phyloP scores from a whole-genome alignment of 2,113 vertebrate species.

The Potamarius usumacintae region DNA sequence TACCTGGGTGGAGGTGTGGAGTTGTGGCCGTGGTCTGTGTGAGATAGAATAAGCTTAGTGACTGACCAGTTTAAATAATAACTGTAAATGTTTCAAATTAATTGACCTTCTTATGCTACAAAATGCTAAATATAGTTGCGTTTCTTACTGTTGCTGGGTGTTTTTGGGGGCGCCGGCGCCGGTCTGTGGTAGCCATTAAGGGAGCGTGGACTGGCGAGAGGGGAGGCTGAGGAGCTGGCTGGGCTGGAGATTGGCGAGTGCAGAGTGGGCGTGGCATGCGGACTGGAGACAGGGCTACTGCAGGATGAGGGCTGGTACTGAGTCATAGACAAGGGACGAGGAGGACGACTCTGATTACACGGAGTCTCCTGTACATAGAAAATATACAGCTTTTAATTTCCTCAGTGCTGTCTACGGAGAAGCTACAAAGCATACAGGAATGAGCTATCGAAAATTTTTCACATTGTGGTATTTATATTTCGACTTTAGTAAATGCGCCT shows the following conservation, averaged over 20 bases:
- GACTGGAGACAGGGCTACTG: slow-evolving; percentile 65
- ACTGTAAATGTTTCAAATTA: background rate
- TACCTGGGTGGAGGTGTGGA: slow-evolving; percentile 71
- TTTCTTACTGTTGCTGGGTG: slow-evolving; percentile 66
- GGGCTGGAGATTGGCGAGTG: slow-evolving; percentile 66
- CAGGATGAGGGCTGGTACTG: slow-evolving; percentile 62
- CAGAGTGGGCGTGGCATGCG: slow-evolving; percentile 63
- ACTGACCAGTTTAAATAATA: background rate
- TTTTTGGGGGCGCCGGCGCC: slow-evolving; percentile 59
- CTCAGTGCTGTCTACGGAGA: background rate
- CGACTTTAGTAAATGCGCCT: background rate
- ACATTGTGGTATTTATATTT: slow-evolving; percentile 7
- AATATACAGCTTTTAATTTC: background rate
- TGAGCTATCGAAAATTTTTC: background rate
- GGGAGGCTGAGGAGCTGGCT: slow-evolving; percentile 63
- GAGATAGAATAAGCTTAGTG: background rate
- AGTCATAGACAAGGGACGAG: slow-evolving; percentile 54
- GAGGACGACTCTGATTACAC: slow-evolving; percentile 49
- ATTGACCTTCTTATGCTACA: no score
- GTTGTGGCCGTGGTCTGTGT: slow-evolving; percentile 61
- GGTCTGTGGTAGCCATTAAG: slow-evolving; percentile 69
- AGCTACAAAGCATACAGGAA: background rate
- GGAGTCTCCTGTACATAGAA: slow-evolving; percentile 60
- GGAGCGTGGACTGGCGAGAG: slow-evolving; percentile 58
- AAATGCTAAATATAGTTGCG: background rate